Base-by-base conservation (phyloP, 2,888 invertebrate genomes). In the Drosophila stalkeri region DNA sequence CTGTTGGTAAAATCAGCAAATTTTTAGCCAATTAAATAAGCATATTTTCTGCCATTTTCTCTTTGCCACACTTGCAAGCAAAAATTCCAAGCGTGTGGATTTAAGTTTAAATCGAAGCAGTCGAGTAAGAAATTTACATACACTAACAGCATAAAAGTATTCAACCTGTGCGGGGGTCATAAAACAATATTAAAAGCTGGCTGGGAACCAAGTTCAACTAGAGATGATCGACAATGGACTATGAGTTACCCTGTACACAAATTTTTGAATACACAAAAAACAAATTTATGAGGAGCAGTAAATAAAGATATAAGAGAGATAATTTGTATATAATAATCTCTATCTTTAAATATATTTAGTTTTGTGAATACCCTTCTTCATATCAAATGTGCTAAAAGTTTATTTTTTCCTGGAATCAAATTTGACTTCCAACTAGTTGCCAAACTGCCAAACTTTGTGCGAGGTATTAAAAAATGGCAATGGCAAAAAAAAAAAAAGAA, bases 61-160 rank as follows among this genome's bases (percentile, higher is more conserved):
- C 39, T 16, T 52, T 37, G 8, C 35, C 3, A 37, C 37, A 31
- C 31, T 27, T n/a, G 11, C 39, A 7, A n/a, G n/a, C 16, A 20
- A 11, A 52, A 46, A 44, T 65, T n/a, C 54, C 54, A 9, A 43
- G 57, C 33, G 27, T 18, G 41, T 41, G 67, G 61, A 67, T 69
- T 77, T 73, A 57, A 59, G 73, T 49, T 66, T 43, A 46, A 27
- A 55, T 33, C 35, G 23, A 61, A 61, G 52, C 66, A 75, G 47
- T 56, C 41, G 52, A 56, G 54, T 56, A 23, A 20, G 39, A 52
- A 62, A 79, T 82, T 84, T 84, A 57, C 77, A 75, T 72, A 72
- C 46, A 76, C 77, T 77, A 75, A 65, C 52, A 62, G 65, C 77
- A 70, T 75, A 79, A 82, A 51, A 77, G 67, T 80, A 71, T 67